Evolutionary conservation across 1,140 invertebrate species (phyloP), one percentile per base, ranked within the genome.

Genomic region (Dicyema japonicum): DNA sequence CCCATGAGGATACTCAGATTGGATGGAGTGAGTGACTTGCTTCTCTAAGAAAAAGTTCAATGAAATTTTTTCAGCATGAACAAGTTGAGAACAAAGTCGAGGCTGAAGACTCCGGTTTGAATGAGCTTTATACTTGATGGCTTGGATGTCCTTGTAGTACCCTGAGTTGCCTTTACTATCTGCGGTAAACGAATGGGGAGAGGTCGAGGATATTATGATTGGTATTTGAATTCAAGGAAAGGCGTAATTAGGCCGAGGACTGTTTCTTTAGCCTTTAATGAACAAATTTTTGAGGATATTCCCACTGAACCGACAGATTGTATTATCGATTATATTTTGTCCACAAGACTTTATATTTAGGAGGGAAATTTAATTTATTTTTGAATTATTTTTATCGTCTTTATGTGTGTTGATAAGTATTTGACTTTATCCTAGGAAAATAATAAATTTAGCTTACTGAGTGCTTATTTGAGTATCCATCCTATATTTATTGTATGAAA

Each of bases 201-300:
- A 4, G 22, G 22, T 23, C 11, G 15, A 23, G 22, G 22, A 5
- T 23, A 23, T 23, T 23, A 23, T n/a, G 22, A 23, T 23, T 4
- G 22, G 9, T 23, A 12, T 23, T 12, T 23, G 22, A 23, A 9
- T 12, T 11, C 11, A 23, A 14, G 5, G 11, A 4, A 12, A 12
- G 22, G 15, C 5, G 4, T 23, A 14, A 5, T 12, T 23, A 23
- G 15, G 15, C 22, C 11, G 4, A 23, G 15, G 11, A 5, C n/a
- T 23, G 11, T n/a, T 12, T 14, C 22, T 9, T n/a, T 23, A 5
- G 22, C 22, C 5, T 23, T 23, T 9, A 5, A 4, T 4, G 22
- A 23, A 23, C 22, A 23, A 23, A 23, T 23, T 9, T 4, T 23
- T 23, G 22, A 23, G 11, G 22, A 23, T 4, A 23, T 23, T 23